A percentile compares a stretch with the other conserved stretches of the same genome.
Evolutionary conservation across 2,113 vertebrate genomes (phyloP).

Genomic region (Pipra filicauda): DNA sequence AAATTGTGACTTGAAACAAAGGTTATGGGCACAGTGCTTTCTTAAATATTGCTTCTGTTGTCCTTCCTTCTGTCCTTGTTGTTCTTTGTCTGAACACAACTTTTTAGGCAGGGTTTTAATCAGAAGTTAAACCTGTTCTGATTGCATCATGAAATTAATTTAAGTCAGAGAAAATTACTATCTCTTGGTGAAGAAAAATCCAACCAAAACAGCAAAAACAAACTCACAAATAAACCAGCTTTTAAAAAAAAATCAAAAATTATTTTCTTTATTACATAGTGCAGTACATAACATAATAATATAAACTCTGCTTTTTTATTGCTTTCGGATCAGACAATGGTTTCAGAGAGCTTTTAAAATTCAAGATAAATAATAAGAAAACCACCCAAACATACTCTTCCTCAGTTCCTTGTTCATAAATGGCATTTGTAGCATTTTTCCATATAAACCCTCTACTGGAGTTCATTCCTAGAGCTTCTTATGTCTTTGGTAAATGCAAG

Average conservation of each 20-base stretch:
- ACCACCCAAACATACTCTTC: background rate
- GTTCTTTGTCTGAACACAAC: background rate
- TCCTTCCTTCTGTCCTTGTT: background rate
- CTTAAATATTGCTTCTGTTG: background rate
- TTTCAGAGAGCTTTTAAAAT: background rate
- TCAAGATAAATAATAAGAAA: background rate
- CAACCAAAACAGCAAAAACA: accelerated
- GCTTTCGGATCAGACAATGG: background rate
- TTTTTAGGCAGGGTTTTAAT: background rate
- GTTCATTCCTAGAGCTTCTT: background rate
- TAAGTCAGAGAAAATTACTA: background rate
- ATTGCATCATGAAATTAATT: background rate
- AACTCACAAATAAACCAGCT: background rate
- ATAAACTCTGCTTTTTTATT: background rate
- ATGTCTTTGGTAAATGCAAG: background rate
- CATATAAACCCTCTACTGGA: background rate
- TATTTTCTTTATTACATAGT: background rate
- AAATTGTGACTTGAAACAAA: background rate
- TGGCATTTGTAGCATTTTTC: background rate
- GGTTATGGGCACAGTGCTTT: accelerated
- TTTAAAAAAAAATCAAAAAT: background rate
- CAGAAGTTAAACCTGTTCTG: background rate
- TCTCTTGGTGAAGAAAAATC: background rate
- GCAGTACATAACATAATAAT: background rate
- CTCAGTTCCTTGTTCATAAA: background rate